Conservation (phyloP, 2,888 invertebrate species). For the Harpagoxenus sublaevis region DNA sequence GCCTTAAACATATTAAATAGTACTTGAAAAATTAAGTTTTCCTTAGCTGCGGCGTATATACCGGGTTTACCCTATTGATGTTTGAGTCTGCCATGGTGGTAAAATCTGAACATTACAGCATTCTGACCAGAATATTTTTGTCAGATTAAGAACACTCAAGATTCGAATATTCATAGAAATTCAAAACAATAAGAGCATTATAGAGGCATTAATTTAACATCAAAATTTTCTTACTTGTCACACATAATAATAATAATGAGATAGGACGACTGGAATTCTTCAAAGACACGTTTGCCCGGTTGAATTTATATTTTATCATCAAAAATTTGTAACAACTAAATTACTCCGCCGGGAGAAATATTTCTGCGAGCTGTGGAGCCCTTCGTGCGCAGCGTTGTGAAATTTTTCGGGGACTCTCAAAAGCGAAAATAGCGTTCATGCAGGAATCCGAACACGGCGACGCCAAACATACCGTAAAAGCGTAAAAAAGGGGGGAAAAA, state of each 20-base stretch:
- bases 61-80: too few relatives aligned
- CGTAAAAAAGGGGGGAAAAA: conserved; percentile 1
- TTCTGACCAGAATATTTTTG: neutral
- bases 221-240: neutral
- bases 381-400: conserved; percentile 52
- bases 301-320: conserved; percentile 37
- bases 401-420: conserved; percentile 45
- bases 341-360: conserved; percentile 62
- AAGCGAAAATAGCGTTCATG: conserved; percentile 51
- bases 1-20: too few relatives aligned
- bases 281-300: neutral
- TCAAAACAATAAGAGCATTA: neutral
- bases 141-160: neutral
- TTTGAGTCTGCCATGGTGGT: too few relatives aligned
- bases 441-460: conserved; percentile 57
- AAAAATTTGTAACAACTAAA: conserved; percentile 56
- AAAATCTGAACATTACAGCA: neutral
- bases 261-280: conserved; percentile 16
- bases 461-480: conserved; percentile 42
- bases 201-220: neutral
- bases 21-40: too few relatives aligned
- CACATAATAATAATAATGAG: neutral
- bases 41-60: too few relatives aligned
- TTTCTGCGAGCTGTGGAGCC: conserved; percentile 45
- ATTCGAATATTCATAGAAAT: neutral